Evolutionary conservation across 1,140 invertebrate genomes (phyloP), one percentile per base, ranked within the genome.

Genomic region (Ceratoteleas bidentatus): DNA sequence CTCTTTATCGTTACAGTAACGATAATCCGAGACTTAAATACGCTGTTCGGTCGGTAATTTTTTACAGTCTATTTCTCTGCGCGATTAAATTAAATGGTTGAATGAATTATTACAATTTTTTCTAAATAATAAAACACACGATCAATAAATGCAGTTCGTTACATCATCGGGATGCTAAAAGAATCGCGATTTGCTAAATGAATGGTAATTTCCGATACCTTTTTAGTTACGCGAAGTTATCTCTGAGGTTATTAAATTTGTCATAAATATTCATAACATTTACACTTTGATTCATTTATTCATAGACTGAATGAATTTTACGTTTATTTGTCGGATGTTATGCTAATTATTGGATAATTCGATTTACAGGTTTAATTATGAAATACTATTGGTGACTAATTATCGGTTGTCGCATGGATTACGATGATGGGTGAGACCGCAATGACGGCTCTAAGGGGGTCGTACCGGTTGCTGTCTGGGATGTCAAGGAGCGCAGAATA

Each of bases 371-470:
- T 66, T 75, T 75, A 60, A 75, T 75, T 61, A 66, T 68, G 62
- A 54, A 66, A 68, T 75, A 14, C 47, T 57, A 53, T 57, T 58
- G 72, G 61, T 53, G 34, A 68, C 66, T 75, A 66, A 75, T 75
- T 75, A 75, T 53, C 60, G 47, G 36, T 75, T 66, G 72, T 58
- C 72, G 36, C 53, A 66, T 68, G 11, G 56, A 61, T 75, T 61
- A 54, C 52, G 36, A 65, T 52, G 61, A 74, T 57, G 34, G 33
- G 38, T 45, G 33, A 74, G 65, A 57, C 61, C 61, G 15, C 58
- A 73, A 34, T 38, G 47, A 62, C 33, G 58, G 58, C 11, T 53
- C n/a, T 49, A 50, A 54, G 50, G 58, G 68, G 58, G 16, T 62
- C 68, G 33, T 13, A 5, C 38, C 16, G 53, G 40, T 56, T 33